phyloP scores from a whole-genome alignment of 2,888 invertebrate genomes.

The Julus scanicus region DNA sequence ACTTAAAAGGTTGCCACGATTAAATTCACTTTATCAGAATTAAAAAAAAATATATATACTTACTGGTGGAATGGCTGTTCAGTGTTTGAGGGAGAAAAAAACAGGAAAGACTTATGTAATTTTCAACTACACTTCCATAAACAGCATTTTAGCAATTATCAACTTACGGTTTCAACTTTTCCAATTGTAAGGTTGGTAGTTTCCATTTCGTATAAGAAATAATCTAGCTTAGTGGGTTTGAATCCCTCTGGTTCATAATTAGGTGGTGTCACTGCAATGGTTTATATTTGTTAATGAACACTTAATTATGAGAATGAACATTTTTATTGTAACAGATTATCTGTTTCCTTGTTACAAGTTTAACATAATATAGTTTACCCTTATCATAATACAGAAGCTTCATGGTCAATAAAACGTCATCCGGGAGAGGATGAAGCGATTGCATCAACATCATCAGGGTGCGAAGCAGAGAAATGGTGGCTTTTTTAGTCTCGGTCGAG shows the following conservation, averaged over 20 bases:
- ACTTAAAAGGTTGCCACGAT: not conserved
- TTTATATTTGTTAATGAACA: slow-evolving; percentile 7
- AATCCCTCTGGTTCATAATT: slow-evolving; percentile 68
- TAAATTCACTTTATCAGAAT: not conserved
- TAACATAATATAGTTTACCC: slow-evolving; percentile 57
- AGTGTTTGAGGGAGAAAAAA: not conserved
- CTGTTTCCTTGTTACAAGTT: not conserved
- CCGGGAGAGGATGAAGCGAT: slow-evolving; percentile 65
- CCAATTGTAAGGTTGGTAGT: slow-evolving; percentile 66
- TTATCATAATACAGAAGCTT: slow-evolving; percentile 68
- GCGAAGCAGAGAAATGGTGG: slow-evolving; percentile 65
- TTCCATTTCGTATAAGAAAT: slow-evolving; percentile 65
- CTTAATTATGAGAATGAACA: too few relatives aligned
- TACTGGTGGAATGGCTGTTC: slow-evolving; percentile 55
- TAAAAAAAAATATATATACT: slow-evolving; percentile 49
- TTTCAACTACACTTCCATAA: not conserved
- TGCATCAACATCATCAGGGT: slow-evolving; percentile 66
- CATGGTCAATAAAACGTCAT: slow-evolving; percentile 67
- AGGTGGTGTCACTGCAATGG: slow-evolving; percentile 65
- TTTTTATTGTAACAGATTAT: too few relatives aligned
- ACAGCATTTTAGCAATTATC: slow-evolving; percentile 31
- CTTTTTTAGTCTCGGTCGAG: slow-evolving; percentile 64
- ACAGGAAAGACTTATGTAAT: too few relatives aligned
- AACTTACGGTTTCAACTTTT: slow-evolving; percentile 62
- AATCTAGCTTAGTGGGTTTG: slow-evolving; percentile 62